phyloP scores from a whole-genome alignment of 2,113 vertebrate genomes.

The Archilochus colubris region DNA sequence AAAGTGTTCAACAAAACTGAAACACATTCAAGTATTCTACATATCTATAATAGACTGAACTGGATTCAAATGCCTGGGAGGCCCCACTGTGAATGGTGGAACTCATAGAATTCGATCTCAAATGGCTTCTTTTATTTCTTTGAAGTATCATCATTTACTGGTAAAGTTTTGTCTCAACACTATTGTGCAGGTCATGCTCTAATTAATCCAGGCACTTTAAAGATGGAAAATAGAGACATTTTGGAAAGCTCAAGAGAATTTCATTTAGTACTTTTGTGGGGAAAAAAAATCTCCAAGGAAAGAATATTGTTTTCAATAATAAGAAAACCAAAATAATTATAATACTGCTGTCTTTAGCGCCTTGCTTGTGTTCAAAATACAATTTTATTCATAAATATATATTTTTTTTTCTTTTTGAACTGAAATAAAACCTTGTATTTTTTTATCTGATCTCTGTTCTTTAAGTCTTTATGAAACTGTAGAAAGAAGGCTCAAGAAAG shows the following conservation, averaged over 20 bases:
- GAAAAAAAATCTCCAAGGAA: slow-evolving; percentile 50
- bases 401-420: slow-evolving; percentile 44
- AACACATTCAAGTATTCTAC: neutral
- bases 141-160: slow-evolving; percentile 45
- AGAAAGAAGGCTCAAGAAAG: slow-evolving; percentile 31
- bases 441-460: slow-evolving; percentile 3
- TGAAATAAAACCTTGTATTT: neutral
- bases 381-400: slow-evolving; percentile 63
- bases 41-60: neutral
- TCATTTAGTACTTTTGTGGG: slow-evolving; percentile 60
- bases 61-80: slow-evolving; percentile 12
- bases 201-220: slow-evolving; percentile 69
- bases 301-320: slow-evolving; percentile 67
- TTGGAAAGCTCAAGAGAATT: slow-evolving; percentile 62
- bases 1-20: neutral
- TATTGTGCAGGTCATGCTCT: slow-evolving; percentile 29
- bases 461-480: slow-evolving; percentile 39
- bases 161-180: slow-evolving; percentile 10
- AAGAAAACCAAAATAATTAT: slow-evolving; percentile 69
- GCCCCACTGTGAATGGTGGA: neutral
- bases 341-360: slow-evolving; percentile 47
- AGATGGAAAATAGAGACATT: slow-evolving; percentile 57
- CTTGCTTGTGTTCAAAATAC: slow-evolving; percentile 51
- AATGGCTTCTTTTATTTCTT: slow-evolving; percentile 26
- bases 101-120: neutral